Base-by-base conservation (phyloP, 1,140 invertebrate genomes). In the Euwallacea similis region DNA sequence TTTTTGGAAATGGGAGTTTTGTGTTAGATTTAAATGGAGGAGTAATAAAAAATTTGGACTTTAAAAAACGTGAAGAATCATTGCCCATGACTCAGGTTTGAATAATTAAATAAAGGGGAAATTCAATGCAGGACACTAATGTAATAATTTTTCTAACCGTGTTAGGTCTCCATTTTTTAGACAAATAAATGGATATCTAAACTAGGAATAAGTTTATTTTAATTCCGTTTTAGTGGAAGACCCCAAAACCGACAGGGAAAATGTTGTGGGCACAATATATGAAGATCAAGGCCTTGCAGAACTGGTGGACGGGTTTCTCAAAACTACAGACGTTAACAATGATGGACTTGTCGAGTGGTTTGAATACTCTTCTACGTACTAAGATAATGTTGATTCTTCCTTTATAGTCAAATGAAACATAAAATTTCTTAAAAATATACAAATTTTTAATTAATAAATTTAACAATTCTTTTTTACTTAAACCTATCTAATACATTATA, bases 281-380 rank as follows among this genome's bases (percentile, higher is more conserved):
- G 91, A 93, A 42, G 91, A 93, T 76, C 81, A 86, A 6, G 86
- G 89, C 62, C 79, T 93, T 0, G 74, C 80, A n/a, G 83, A 87
- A 54, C 87, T 90, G 66, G 87, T 92, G 50, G 91, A 93, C 77
- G 85, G 86, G 9, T 88, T 93, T 16, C 79, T 94, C 6, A 83
- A 86, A 62, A 84, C 87, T 66, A 88, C 92, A 76, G 93, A 94
- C 79, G 81, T 81, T n/a, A 89, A 94, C 79, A 84, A 86, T 16
- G 92, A 94, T 80, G 93, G 93, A 1, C 93, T 84, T 77, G 88
- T 94, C 63, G 88, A 90, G 78, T 93, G 91, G 79, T 78, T 85
- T 3, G 91, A 93, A 81, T 93, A 88, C 77, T 33, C 21, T 33
- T 33, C 21, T 33, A 33, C 21, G 4, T 2, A 2, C 21, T 33